These are phyloP conservation scores for Cheilosia impressa DNA, from an alignment of 2,888 invertebrate genomes.

Conservation along the genomic window DNA sequence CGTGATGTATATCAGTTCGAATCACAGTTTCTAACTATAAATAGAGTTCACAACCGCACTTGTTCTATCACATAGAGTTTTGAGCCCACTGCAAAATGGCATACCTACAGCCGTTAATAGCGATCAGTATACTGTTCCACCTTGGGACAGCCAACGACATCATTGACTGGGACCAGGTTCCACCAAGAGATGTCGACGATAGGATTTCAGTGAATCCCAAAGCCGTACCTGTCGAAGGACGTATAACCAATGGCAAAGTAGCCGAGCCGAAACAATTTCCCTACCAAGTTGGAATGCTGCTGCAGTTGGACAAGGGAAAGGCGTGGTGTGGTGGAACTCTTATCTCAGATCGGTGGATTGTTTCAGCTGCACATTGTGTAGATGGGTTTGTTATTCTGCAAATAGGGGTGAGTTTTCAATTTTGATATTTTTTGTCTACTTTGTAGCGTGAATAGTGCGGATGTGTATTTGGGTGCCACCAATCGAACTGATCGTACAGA, in stretches of 20 bases:
- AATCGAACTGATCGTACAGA: slow-evolving; percentile 78
- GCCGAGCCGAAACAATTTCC: slow-evolving; percentile 80
- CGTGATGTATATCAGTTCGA: slow-evolving; percentile 27
- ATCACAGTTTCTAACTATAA: slow-evolving; percentile 2
- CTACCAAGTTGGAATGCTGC: slow-evolving; percentile 79
- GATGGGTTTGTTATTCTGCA: slow-evolving; percentile 71
- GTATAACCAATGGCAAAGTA: slow-evolving; percentile 79
- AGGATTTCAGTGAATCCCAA: not conserved
- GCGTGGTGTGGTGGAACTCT: slow-evolving; percentile 81
- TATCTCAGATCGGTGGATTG: slow-evolving; percentile 79
- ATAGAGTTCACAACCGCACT: not conserved
- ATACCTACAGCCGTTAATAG: slow-evolving; percentile 28
- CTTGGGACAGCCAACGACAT: not conserved
- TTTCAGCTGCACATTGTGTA: slow-evolving; percentile 82
- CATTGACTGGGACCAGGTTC: slow-evolving; percentile 34
- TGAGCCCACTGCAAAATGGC: not conserved
- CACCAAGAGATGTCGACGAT: slow-evolving; percentile 43
- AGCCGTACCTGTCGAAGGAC: slow-evolving; percentile 73
- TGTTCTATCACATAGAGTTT: not conserved
- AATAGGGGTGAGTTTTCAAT: not conserved
- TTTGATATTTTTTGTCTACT: not conserved
- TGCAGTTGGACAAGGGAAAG: slow-evolving; percentile 73
- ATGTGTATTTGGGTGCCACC: slow-evolving; percentile 79
- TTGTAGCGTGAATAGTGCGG: slow-evolving; percentile 78
- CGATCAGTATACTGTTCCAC: slow-evolving; percentile 15